Conservation (phyloP, 2,888 invertebrate species). For the Harpalus rubripes region DNA sequence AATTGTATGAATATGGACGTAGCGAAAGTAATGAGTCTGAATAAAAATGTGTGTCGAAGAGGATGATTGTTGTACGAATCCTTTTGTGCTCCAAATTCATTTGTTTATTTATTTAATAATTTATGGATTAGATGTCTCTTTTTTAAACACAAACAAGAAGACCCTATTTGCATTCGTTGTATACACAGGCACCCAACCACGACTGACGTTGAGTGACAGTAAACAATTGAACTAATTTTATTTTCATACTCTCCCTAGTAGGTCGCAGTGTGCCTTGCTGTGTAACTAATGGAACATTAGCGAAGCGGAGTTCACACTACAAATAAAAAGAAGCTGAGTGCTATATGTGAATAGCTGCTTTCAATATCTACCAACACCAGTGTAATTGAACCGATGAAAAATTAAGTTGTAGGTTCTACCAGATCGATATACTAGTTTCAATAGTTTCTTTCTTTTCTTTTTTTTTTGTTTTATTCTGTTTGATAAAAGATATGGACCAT, state of each 20-base stretch:
- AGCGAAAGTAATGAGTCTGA: too few species aligned
- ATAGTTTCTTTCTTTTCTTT: too few species aligned
- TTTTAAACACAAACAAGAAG: too few species aligned
- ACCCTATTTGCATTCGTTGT: too few species aligned
- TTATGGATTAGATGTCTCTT: too few species aligned
- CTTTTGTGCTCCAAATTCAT: too few species aligned
- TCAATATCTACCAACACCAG: slow-evolving; percentile 6
- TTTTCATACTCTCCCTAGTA: slow-evolving; percentile 1
- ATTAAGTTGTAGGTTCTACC: slow-evolving; percentile 17
- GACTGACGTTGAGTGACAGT: slow-evolving; percentile 6
- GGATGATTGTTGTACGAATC: too few species aligned
- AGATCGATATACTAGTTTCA: slow-evolving; percentile 7
- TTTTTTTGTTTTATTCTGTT: too few species aligned
- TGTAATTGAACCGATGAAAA: slow-evolving; percentile 35
- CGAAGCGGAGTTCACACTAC: slow-evolving; percentile 3
- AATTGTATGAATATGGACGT: too few species aligned
- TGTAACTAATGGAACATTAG: slow-evolving; percentile 33
- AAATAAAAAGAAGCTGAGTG: slow-evolving; percentile 32
- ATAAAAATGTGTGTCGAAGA: too few species aligned
- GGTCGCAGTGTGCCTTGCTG: neutral
- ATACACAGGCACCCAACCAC: neutral
- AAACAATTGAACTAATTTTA: slow-evolving; percentile 52
- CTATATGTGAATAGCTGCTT: slow-evolving; percentile 39
- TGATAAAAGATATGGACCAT: too few species aligned
- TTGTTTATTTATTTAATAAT: too few species aligned